Evolutionary conservation across 53 echinoderm and acorn worm species (phyloP), one percentile per base, ranked within the genome.

Genomic region (Temnopleurus reevesii): DNA sequence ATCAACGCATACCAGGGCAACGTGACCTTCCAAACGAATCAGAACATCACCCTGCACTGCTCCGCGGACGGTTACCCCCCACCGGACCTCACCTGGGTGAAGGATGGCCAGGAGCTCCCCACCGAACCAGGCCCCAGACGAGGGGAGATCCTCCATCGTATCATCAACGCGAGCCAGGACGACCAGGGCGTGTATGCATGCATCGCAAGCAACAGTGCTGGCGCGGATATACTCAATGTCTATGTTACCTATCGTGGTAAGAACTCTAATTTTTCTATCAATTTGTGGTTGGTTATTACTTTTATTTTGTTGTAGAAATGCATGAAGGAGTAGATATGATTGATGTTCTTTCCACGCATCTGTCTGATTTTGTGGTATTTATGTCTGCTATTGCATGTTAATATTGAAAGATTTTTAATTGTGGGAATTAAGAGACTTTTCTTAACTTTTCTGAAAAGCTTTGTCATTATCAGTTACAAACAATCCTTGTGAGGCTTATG

Each of bases 41-140:
- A 96, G 81, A 96, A 96, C 59, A 63, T 94, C 45, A 93, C 96
- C 47, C 92, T 99, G 35, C 77, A 89, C 17, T 99, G 99, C 57
- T 91, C 89, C 12, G 96, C 96, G 19, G 89, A 89, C 4, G 99
- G 96, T 26, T 93, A 89, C 84, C 99, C 99, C 0, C 54, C 24
- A 2, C 96, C 99, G 12, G 38, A 86, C 30, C 86, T 99, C 59
- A 82, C 54, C 12, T 99, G 99, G 99, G 80, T 89, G 36, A 96
- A 96, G 76, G 93, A 96, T 27, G 95, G 94, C 34, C 83, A 51
- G 21, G 94, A 94, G 30, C 94, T 97, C 0, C 92, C 94, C 23
- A 89, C 91, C 17, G 61, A 82, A 4, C 91, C 93, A 18, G 77
- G 93, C 3, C 35, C 91, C 19, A 88, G 90, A 28, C 86, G 86